phyloP scores from a whole-genome alignment of 2,113 vertebrate genomes.

The Myrmecobius fasciatus region DNA sequence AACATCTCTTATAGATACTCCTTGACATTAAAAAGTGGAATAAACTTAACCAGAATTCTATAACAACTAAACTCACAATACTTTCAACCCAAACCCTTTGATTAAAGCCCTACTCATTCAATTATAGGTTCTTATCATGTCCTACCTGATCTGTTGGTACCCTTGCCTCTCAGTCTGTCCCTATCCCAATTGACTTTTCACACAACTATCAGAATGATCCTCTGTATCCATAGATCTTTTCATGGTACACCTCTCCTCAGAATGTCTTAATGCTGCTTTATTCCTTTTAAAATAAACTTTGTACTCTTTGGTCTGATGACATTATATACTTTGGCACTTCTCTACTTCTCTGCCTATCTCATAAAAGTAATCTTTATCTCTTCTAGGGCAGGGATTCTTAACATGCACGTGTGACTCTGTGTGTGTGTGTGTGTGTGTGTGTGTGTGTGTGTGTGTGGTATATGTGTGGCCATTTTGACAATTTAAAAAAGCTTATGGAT shows the following conservation, averaged over 20 bases:
- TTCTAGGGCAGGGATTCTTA: neutral
- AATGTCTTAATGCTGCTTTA: neutral
- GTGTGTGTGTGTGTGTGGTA: too few relatives aligned
- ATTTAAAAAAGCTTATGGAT: neutral
- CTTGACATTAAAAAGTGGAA: conserved; percentile 5
- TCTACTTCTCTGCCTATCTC: neutral
- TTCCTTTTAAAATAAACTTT: neutral
- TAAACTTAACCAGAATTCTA: conserved; percentile 41
- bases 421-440: too few relatives aligned
- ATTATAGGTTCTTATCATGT: neutral
- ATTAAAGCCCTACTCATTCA: neutral
- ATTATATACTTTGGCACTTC: neutral
- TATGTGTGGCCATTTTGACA: neutral
- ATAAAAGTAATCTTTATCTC: neutral
- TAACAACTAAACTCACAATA: neutral
- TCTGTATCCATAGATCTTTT: neutral
- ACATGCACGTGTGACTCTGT: too few relatives aligned
- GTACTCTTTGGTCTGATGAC: neutral
- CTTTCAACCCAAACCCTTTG: neutral
- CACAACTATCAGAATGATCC: neutral
- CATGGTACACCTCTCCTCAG: neutral
- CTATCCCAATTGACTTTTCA: neutral
- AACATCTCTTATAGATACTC: neutral
- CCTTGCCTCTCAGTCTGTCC: neutral
- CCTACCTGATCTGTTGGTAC: neutral